phyloP scores from a whole-genome alignment of 2,888 invertebrate genomes.

The Dioctria linearis region DNA sequence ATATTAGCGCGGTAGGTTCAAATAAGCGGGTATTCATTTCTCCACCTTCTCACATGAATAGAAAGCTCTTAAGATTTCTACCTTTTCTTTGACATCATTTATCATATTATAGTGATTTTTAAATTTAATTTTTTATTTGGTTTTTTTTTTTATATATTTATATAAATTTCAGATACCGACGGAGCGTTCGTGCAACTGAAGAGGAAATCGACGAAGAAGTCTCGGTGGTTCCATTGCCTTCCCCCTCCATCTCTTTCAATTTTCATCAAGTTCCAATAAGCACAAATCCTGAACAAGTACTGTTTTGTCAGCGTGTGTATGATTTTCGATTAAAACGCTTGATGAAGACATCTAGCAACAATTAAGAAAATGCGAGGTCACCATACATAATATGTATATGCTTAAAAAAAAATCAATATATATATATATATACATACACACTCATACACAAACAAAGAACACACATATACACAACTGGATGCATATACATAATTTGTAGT shows the following conservation, averaged over 20 bases:
- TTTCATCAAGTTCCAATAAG: constrained; percentile 74
- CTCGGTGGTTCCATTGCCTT: constrained; percentile 82
- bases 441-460: background rate
- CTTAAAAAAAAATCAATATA: too few relatives aligned
- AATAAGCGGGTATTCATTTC: too few relatives aligned
- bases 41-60: too few relatives aligned
- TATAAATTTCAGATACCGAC: constrained; percentile 81
- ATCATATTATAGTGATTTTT: too few relatives aligned
- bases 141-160: constrained; percentile 52
- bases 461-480: constrained; percentile 3
- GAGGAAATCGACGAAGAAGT: constrained; percentile 81
- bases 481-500: constrained; percentile 20
- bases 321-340: constrained; percentile 88
- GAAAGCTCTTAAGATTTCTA: too few relatives aligned
- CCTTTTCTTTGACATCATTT: too few relatives aligned
- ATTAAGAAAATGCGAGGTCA: background rate
- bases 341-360: constrained; percentile 63
- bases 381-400: background rate
- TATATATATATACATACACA: too few relatives aligned
- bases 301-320: constrained; percentile 95
- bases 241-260: constrained; percentile 75
- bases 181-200: constrained; percentile 83
- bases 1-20: too few relatives aligned
- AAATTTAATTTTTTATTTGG: background rate
- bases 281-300: constrained; percentile 87